A percentile compares a stretch with the other conserved stretches of the same genome.
Conservation (phyloP, 2,888 invertebrate species). For the Venusia cambrica region DNA sequence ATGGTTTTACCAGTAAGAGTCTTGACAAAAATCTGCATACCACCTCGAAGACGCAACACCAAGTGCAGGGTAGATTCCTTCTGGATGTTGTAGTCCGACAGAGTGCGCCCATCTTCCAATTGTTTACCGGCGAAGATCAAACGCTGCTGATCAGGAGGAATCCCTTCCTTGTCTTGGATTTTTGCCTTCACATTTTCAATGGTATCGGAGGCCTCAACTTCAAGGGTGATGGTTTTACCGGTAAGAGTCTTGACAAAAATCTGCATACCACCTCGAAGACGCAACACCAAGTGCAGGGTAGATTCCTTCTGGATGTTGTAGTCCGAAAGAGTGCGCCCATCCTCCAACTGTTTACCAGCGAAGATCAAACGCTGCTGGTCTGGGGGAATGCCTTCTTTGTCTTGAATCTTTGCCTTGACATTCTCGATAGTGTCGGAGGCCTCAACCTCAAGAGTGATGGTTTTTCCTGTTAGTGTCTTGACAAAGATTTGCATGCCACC, state of each 20-base stretch:
- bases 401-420: slow-evolving; percentile 15
- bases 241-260: slow-evolving; percentile 7
- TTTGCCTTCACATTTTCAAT: too few species aligned
- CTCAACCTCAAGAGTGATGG: slow-evolving; percentile 14
- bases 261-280: slow-evolving; percentile 11
- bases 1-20: slow-evolving; percentile 59
- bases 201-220: too few species aligned
- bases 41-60: slow-evolving; percentile 54
- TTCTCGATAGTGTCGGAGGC: slow-evolving; percentile 13
- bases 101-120: slow-evolving; percentile 1
- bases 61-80: slow-evolving; percentile 56
- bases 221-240: too few species aligned
- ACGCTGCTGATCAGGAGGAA: slow-evolving; percentile 27
- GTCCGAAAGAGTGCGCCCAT: slow-evolving; percentile 12
- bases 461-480: slow-evolving; percentile 13
- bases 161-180: slow-evolving; percentile 48
- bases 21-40: slow-evolving; percentile 66
- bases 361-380: slow-evolving; percentile 16
- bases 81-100: slow-evolving; percentile 59
- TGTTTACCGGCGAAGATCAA: slow-evolving; percentile 5
- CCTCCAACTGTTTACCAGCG: slow-evolving; percentile 13
- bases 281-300: slow-evolving; percentile 10
- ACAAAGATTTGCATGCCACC: slow-evolving; percentile 18
- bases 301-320: slow-evolving; percentile 17
- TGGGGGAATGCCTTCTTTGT: slow-evolving; percentile 15